These are phyloP conservation scores for Syngnathus rostellatus DNA, from an alignment of 2,797 vertebrate genomes.

Conservation along the genomic window DNA sequence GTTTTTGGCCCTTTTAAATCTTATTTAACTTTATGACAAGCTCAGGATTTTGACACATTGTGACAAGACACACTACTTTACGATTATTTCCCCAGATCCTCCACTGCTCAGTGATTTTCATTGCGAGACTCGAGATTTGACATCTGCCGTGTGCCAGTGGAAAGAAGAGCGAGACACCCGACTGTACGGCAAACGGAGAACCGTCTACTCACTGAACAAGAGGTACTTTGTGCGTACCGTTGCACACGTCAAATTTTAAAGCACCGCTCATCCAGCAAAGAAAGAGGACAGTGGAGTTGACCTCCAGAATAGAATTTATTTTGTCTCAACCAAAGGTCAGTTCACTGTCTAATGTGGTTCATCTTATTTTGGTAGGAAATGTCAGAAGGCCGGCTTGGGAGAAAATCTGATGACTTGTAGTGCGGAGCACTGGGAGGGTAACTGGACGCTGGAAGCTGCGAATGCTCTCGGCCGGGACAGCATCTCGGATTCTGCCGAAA, in stretches of 20 bases:
- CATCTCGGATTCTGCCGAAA: conserved; percentile 54
- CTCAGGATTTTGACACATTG: not conserved
- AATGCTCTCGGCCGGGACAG: conserved; percentile 60
- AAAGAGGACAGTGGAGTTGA: not conserved
- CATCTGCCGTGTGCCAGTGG: conserved; percentile 62
- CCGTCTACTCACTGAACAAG: conserved; percentile 54
- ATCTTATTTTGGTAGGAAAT: not conserved
- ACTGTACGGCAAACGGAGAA: conserved; percentile 35
- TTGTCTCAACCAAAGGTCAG: not conserved
- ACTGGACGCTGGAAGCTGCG: conserved; percentile 59
- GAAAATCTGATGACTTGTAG: conserved; percentile 16
- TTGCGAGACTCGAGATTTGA: conserved; percentile 67
- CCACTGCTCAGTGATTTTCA: conserved; percentile 55
- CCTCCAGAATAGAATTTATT: not conserved
- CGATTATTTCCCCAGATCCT: conserved; percentile 51
- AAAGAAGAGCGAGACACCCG: conserved; percentile 39
- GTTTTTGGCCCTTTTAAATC: too few relatives aligned
- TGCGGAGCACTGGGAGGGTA: conserved; percentile 45
- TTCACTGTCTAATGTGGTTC: not conserved
- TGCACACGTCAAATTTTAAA: not conserved
- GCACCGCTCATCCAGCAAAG: not conserved
- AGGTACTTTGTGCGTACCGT: conserved; percentile 43
- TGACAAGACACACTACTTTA: not conserved
- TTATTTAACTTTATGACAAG: too few relatives aligned
- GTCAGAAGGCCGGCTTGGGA: not conserved